Evolutionary conservation across 2,888 invertebrate species (phyloP).

Genomic region (Lumbricus terrestris): DNA sequence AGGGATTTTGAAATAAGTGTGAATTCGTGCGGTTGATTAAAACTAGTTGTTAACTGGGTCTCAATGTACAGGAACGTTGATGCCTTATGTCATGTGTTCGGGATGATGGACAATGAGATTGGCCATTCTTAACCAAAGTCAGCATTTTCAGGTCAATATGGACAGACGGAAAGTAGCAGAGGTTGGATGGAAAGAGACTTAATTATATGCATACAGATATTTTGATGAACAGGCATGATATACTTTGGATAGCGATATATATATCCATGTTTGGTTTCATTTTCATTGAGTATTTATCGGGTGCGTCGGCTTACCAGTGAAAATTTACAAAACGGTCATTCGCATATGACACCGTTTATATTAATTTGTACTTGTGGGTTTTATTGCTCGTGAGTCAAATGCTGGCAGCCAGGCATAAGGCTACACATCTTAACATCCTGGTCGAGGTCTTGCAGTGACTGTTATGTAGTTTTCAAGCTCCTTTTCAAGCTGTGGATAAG

Average conservation of each 20-base stretch:
- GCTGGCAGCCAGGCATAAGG: not conserved
- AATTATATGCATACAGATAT: not conserved
- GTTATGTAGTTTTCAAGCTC: not conserved
- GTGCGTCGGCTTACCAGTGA: not conserved
- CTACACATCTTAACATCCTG: not conserved
- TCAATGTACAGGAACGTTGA: not conserved
- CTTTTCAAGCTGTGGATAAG: not conserved
- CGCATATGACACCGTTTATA: not conserved
- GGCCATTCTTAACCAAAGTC: not conserved
- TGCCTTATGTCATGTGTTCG: not conserved
- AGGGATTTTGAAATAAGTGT: not conserved
- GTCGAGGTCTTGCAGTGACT: not conserved
- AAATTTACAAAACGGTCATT: not conserved
- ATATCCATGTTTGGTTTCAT: not conserved
- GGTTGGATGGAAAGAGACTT: not conserved
- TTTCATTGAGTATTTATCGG: not conserved
- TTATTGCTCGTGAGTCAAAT: not conserved
- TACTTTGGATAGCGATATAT: not conserved
- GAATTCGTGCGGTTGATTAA: not conserved
- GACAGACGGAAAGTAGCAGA: not conserved
- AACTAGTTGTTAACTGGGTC: not conserved
- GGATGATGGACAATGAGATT: not conserved
- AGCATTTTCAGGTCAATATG: not conserved
- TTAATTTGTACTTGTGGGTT: not conserved
- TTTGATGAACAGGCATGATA: not conserved